Evolutionary conservation across 2,888 invertebrate genomes (phyloP).

Genomic region (Achlya flavicornis): DNA sequence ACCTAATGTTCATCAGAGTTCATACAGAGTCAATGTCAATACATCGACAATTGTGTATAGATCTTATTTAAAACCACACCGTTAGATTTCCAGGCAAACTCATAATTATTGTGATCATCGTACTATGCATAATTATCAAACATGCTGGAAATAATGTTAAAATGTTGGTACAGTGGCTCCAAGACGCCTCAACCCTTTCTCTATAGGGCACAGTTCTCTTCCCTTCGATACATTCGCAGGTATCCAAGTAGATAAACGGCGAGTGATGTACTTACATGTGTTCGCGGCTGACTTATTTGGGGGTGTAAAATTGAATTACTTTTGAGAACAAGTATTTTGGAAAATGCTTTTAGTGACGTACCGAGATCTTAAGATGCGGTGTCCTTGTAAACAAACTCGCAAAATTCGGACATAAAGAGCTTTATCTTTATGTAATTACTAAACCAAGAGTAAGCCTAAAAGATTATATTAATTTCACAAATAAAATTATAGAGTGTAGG

Average conservation of each 20-base stretch:
- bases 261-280: slow-evolving; percentile 54
- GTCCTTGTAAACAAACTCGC: neutral
- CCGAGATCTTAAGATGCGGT: slow-evolving; percentile 28
- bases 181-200: slow-evolving; percentile 59
- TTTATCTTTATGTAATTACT: slow-evolving; percentile 2
- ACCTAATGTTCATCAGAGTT: no score
- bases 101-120: slow-evolving; percentile 55
- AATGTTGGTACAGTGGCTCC: slow-evolving; percentile 43
- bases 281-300: slow-evolving; percentile 58
- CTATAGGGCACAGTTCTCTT: slow-evolving; percentile 28
- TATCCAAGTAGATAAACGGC: slow-evolving; percentile 37
- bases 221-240: slow-evolving; percentile 34
- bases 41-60: neutral
- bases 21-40: neutral
- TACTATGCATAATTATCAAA: slow-evolving; percentile 61
- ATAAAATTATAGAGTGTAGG: slow-evolving; percentile 38
- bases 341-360: slow-evolving; percentile 58
- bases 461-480: slow-evolving; percentile 28
- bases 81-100: slow-evolving; percentile 12
- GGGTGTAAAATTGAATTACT: slow-evolving; percentile 70
- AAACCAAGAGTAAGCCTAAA: slow-evolving; percentile 13
- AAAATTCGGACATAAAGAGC: neutral
- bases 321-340: slow-evolving; percentile 57
- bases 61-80: neutral
- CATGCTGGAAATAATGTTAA: slow-evolving; percentile 69